These are phyloP conservation scores for Geothlypis trichas DNA, from an alignment of 2,113 vertebrate genomes.

Conservation along the genomic window DNA sequence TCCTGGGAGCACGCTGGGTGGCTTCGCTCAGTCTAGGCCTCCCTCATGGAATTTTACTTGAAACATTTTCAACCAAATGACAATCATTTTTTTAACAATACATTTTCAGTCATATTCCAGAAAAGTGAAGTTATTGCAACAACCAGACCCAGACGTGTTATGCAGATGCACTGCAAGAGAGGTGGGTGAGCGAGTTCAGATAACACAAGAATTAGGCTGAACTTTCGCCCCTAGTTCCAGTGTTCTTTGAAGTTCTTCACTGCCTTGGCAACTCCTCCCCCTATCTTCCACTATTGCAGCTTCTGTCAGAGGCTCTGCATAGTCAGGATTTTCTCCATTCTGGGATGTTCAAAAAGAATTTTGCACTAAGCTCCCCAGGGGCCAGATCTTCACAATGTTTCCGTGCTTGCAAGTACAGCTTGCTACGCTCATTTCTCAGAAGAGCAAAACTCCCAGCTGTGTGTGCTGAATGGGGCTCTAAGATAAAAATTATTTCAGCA, in stretches of 20 bases:
- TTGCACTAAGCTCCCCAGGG: background rate
- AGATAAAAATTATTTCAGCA: background rate
- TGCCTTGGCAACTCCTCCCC: slow-evolving; percentile 26
- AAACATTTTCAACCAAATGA: background rate
- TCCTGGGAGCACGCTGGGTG: background rate
- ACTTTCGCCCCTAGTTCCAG: slow-evolving; percentile 36
- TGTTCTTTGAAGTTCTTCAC: slow-evolving; percentile 49
- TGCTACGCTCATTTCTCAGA: background rate
- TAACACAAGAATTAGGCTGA: slow-evolving; percentile 47
- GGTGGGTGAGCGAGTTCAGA: background rate
- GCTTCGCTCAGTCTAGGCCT: background rate
- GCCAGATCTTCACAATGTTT: background rate
- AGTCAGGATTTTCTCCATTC: slow-evolving; percentile 29
- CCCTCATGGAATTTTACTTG: background rate
- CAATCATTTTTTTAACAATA: background rate
- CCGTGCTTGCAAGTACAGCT: background rate
- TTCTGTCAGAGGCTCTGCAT: slow-evolving; percentile 22
- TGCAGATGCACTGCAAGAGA: background rate
- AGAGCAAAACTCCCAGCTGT: background rate
- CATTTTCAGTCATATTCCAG: background rate
- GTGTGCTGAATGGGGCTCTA: background rate
- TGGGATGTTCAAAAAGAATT: slow-evolving; percentile 45
- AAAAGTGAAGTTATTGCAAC: background rate
- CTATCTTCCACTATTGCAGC: slow-evolving; percentile 1
- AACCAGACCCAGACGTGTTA: background rate